Conservation (phyloP, 2,113 vertebrate genomes). For the Grammomys surdaster region DNA sequence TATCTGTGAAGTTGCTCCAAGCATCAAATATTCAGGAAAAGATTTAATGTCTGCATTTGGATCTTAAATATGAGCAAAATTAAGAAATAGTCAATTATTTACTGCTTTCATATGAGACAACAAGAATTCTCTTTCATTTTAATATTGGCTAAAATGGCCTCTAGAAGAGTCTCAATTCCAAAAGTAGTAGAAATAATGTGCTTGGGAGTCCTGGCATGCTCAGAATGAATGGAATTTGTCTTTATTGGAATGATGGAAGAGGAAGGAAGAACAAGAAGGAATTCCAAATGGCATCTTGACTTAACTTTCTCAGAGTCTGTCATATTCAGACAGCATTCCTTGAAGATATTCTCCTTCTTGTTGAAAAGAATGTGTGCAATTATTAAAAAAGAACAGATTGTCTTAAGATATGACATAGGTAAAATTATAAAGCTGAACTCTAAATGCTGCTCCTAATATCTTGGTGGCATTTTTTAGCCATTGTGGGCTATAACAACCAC, state of each 20-base stretch:
- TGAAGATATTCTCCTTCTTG: slow-evolving; percentile 19
- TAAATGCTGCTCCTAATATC: not conserved
- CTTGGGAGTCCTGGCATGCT: not conserved
- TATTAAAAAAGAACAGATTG: not conserved
- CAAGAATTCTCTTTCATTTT: not conserved
- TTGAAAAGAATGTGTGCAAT: slow-evolving; percentile 1
- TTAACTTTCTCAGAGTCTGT: not conserved
- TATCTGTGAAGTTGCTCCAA: not conserved
- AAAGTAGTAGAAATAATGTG: not conserved
- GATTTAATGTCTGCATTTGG: not conserved
- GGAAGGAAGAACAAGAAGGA: not conserved
- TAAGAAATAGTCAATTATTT: not conserved
- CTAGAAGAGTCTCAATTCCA: not conserved
- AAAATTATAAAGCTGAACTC: not conserved
- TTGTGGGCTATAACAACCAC: not conserved
- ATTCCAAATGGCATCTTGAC: not conserved
- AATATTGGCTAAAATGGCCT: not conserved
- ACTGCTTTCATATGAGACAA: not conserved
- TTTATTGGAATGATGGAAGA: not conserved
- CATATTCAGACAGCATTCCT: not conserved
- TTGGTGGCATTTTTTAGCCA: not conserved
- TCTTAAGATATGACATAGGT: not conserved
- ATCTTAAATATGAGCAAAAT: slow-evolving; percentile 37
- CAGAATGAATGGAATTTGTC: not conserved
- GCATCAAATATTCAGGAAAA: slow-evolving; percentile 45